Evolutionary conservation across 2,797 vertebrate genomes (phyloP).

Genomic region (Odontamblyopus lacepedii): DNA sequence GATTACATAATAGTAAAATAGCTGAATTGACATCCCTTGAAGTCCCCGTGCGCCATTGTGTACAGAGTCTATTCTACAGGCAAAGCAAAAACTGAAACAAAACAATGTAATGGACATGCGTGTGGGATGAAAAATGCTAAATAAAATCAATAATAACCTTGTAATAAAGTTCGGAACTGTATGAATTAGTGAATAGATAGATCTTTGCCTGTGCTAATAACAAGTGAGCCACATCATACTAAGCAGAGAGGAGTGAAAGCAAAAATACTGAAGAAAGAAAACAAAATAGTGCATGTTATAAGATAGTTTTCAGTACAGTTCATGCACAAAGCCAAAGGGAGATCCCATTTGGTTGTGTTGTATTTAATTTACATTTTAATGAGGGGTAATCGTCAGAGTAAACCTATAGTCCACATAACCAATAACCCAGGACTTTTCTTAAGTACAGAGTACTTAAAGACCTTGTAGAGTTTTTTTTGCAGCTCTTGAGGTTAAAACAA

Average conservation of each 20-base stretch:
- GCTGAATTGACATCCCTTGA: too few species aligned
- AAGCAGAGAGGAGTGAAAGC: neutral
- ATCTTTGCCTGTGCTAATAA: neutral
- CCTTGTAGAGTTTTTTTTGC: too few species aligned
- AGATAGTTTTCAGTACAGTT: neutral
- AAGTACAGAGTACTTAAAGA: too few species aligned
- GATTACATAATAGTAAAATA: too few species aligned
- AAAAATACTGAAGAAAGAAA: neutral
- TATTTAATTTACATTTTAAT: too few species aligned
- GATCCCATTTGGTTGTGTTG: neutral
- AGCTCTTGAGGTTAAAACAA: too few species aligned
- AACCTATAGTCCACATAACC: too few species aligned
- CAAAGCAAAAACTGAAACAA: slow-evolving; percentile 18
- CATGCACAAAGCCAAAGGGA: neutral
- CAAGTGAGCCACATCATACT: neutral
- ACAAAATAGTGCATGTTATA: neutral
- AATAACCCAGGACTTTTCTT: too few species aligned
- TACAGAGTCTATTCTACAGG: slow-evolving; percentile 1
- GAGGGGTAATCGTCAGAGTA: too few species aligned
- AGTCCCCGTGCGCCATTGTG: too few species aligned
- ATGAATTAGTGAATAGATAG: neutral
- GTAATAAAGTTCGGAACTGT: neutral
- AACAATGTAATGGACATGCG: slow-evolving; percentile 42
- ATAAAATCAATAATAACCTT: neutral
- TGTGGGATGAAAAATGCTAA: slow-evolving; percentile 10